Evolutionary conservation across 2,888 invertebrate species (phyloP).

Genomic region (Eupithecia inturbata): DNA sequence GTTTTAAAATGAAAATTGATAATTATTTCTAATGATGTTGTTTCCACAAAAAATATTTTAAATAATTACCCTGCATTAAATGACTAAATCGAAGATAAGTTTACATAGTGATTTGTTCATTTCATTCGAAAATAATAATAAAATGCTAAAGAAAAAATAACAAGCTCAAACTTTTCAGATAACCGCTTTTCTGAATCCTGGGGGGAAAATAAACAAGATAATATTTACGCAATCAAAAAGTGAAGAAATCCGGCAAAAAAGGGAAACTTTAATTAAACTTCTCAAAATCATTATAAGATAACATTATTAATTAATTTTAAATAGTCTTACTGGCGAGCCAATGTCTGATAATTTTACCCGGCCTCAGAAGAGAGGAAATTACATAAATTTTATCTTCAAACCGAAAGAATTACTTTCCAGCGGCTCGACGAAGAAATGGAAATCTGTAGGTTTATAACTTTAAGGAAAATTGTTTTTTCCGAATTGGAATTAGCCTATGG

Average conservation of each 20-base stretch:
- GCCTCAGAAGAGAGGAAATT: slow-evolving; percentile 77
- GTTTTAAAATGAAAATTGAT: background rate
- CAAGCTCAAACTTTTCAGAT: slow-evolving; percentile 65
- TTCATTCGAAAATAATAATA: slow-evolving; percentile 5
- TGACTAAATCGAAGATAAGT: background rate
- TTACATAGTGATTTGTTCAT: background rate
- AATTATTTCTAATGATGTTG: background rate
- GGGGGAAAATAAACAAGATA: slow-evolving; percentile 75
- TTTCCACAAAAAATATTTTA: background rate
- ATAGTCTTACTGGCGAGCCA: slow-evolving; percentile 73
- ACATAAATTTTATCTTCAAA: slow-evolving; percentile 80
- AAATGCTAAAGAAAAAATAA: slow-evolving; percentile 27
- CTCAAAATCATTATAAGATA: slow-evolving; percentile 81
- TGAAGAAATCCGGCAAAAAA: slow-evolving; percentile 61
- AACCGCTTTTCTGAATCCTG: slow-evolving; percentile 58
- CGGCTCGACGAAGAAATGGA: slow-evolving; percentile 76
- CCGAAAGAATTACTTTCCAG: slow-evolving; percentile 78
- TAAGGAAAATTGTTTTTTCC: slow-evolving; percentile 74
- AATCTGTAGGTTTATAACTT: slow-evolving; percentile 81
- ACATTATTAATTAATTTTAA: slow-evolving; percentile 84
- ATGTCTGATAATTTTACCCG: slow-evolving; percentile 80
- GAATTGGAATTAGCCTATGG: slow-evolving; percentile 72
- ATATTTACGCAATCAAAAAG: slow-evolving; percentile 77
- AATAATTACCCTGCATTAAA: background rate
- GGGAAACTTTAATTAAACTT: slow-evolving; percentile 82